Percentiles rank a stretch among this genome's conserved stretches.
Evolutionary conservation across 2,113 vertebrate species (phyloP).

Genomic region (Bambusicola thoracicus): DNA sequence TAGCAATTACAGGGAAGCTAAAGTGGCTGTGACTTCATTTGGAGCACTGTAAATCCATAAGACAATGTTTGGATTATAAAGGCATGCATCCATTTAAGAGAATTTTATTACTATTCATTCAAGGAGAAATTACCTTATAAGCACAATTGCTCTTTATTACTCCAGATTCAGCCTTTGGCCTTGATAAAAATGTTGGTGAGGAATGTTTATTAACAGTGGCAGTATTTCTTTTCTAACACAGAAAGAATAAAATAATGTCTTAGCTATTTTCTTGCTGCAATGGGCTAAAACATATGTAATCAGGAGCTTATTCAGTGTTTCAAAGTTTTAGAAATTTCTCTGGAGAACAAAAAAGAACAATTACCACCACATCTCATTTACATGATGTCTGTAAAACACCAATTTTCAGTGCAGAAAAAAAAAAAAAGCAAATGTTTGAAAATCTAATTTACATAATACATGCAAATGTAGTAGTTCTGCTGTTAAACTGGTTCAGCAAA

Average conservation of each 20-base stretch:
- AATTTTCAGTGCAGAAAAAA: conserved; percentile 5
- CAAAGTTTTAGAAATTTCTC: not conserved
- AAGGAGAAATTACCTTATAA: not conserved
- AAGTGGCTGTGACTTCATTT: not conserved
- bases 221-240: not conserved
- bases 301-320: not conserved
- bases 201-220: not conserved
- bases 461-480: not conserved
- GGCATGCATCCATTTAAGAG: not conserved
- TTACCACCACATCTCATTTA: not conserved
- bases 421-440: not conserved
- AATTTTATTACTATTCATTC: not conserved
- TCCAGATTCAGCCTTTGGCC: not conserved
- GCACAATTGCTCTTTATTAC: not conserved
- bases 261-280: not conserved
- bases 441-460: conserved; percentile 32
- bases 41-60: not conserved
- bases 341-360: not conserved
- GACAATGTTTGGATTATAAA: not conserved
- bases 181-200: not conserved
- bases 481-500: not conserved
- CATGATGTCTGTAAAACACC: not conserved
- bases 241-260: not conserved
- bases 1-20: not conserved
- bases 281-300: not conserved